Evolutionary conservation across 1,140 invertebrate species (phyloP), one percentile per base, ranked within the genome.

Genomic region (Spodoptera frugiperda): DNA sequence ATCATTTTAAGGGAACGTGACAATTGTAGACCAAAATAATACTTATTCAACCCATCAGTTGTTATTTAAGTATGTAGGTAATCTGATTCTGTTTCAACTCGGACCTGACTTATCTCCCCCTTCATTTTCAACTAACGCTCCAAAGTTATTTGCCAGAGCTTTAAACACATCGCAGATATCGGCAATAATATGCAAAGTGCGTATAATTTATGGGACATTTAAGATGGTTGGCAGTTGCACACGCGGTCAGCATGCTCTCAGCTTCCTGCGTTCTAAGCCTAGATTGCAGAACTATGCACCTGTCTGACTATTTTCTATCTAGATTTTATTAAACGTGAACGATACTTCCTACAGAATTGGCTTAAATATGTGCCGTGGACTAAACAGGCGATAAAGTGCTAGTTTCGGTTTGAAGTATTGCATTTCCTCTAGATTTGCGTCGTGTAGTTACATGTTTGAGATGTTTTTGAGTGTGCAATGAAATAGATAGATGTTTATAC

Each of bases 221-320:
- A 57, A 44, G 51, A 12, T n/a, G 33, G 21, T 68, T 53, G 30
- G 15, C n/a, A 68, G 48, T 68, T 53, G 3, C 49, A 68, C 65
- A 51, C 65, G 49, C 63, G 21, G 65, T 11, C 11, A 67, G 19
- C 46, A 59, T 72, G 33, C 14, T 33, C 17, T 2, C 6, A 54
- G 54, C 19, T 73, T 73, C 71, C 71, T 73, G 71, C 55, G 55
- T 73, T 73, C 71, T 49, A 53, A 49, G 12, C 9, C 21, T 19
- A 73, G 21, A 61, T 30, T 39, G 39, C 44, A n/a, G 15, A 33
- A 55, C 44, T 73, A 61, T 73, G 71, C 71, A 73, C 71, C 71
- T 73, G 71, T 73, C 61, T 73, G 21, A 39, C 33, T 71, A 73
- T 73, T 61, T 72, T 17, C 71, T 61, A 73, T 73, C 71, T 73